Evolutionary conservation across 1,140 invertebrate genomes (phyloP).

Genomic region (Pseudomyrmex dendroicus): DNA sequence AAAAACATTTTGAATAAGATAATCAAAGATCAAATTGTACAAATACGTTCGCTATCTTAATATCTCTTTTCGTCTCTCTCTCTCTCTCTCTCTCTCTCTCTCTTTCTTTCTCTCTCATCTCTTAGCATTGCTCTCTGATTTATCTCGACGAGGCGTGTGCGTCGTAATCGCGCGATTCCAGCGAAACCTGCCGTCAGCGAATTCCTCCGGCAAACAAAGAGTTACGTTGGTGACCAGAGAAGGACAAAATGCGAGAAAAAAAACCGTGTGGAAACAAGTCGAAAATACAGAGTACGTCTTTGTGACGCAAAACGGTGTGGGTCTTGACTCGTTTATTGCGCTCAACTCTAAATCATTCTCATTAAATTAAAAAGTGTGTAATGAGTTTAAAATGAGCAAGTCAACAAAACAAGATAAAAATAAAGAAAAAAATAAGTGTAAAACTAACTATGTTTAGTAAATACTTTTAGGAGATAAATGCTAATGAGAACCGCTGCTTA

Average conservation of each 20-base stretch:
- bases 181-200: conserved; percentile 75
- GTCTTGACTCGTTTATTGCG: not conserved
- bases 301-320: not conserved
- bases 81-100: too few relatives aligned
- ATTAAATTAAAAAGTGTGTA: conserved; percentile 14
- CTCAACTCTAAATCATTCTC: not conserved
- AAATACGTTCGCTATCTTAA: not conserved
- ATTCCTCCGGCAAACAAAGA: conserved; percentile 77
- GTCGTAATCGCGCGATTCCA: conserved; percentile 71
- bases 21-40: conserved; percentile 45
- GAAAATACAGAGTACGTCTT: conserved; percentile 24
- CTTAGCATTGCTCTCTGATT: conserved; percentile 50
- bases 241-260: conserved; percentile 38
- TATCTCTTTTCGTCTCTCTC: too few relatives aligned
- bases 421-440: not conserved
- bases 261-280: conserved; percentile 37
- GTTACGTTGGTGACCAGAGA: conserved; percentile 53
- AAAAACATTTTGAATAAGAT: conserved; percentile 1
- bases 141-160: conserved; percentile 66
- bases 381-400: not conserved
- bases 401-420: not conserved
- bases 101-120: conserved; percentile 24
- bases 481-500: conserved; percentile 69
- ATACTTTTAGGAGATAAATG: conserved; percentile 25
- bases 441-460: conserved; percentile 10